Conservation (phyloP, 2,888 invertebrate species). For the Aradus depressus region DNA sequence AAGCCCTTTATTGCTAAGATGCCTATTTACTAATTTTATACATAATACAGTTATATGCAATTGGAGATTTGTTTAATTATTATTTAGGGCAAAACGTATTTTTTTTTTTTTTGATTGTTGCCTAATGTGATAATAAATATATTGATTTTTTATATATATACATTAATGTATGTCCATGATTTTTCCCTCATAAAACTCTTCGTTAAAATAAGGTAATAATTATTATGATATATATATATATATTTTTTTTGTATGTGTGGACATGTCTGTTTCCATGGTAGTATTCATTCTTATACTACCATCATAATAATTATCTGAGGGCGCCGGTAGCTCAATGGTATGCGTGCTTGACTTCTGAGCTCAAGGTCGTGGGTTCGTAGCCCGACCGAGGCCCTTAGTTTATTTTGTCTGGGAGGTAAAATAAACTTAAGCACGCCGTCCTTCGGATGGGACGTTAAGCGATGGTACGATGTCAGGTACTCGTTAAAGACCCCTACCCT, state of each 20-base stretch:
- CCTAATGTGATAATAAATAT: constrained; percentile 17
- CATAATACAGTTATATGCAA: not conserved
- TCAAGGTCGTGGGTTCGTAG: no score
- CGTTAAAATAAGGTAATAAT: not conserved
- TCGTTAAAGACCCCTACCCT: no score
- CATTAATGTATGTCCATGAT: no score
- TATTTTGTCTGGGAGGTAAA: no score
- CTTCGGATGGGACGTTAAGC: no score
- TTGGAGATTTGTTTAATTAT: not conserved
- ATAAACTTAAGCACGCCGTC: no score
- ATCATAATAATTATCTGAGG: not conserved
- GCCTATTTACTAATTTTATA: constrained; percentile 8
- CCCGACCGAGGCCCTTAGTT: no score
- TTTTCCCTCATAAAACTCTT: not conserved
- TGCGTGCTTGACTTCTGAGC: no score
- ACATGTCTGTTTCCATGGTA: no score
- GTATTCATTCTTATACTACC: not conserved
- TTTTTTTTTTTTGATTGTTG: not conserved
- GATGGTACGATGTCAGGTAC: no score
- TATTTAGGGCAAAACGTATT: not conserved
- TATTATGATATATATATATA: not conserved
- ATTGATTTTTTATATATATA: no score
- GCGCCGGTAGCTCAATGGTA: no score
- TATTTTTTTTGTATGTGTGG: not conserved
- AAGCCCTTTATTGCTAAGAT: not conserved